Conservation (phyloP, 1,140 invertebrate genomes). For the Lordiphosa mommai region DNA sequence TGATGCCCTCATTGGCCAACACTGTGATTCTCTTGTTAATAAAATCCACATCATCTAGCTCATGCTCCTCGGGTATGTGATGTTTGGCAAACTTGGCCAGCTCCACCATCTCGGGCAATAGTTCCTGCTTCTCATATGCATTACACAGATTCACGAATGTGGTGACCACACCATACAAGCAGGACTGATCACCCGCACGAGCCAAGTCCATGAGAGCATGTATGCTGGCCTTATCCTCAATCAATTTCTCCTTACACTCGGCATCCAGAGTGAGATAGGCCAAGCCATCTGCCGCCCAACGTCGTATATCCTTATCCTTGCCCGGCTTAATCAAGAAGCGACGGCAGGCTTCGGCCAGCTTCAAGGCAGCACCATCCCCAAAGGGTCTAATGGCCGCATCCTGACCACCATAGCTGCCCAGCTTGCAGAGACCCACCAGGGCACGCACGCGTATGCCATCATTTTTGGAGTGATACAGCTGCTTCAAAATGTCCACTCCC, state of each 20-base stretch:
- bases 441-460: slow-evolving; percentile 94
- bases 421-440: slow-evolving; percentile 96
- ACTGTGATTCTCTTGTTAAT: slow-evolving; percentile 90
- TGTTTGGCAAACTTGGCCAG: slow-evolving; percentile 99
- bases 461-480: slow-evolving; percentile 94
- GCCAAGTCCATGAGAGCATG: slow-evolving; percentile 94
- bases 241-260: slow-evolving; percentile 98
- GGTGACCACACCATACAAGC: slow-evolving; percentile 95
- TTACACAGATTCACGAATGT: slow-evolving; percentile 98
- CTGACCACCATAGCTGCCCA: slow-evolving; percentile 96
- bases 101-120: slow-evolving; percentile 98
- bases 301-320: slow-evolving; percentile 93
- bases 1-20: slow-evolving; percentile 92
- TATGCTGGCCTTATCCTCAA: slow-evolving; percentile 91
- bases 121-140: slow-evolving; percentile 98
- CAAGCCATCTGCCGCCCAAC: slow-evolving; percentile 98
- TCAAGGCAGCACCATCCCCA: slow-evolving; percentile 95
- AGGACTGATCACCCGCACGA: slow-evolving; percentile 91
- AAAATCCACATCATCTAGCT: slow-evolving; percentile 95
- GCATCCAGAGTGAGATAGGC: slow-evolving; percentile 98
- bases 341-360: slow-evolving; percentile 95
- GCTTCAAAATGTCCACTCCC: slow-evolving; percentile 96
- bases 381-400: slow-evolving; percentile 96
- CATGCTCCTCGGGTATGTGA: slow-evolving; percentile 98
- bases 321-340: slow-evolving; percentile 91